Evolutionary conservation across 2,113 vertebrate species (phyloP).

Genomic region (Epinephelus moara): DNA sequence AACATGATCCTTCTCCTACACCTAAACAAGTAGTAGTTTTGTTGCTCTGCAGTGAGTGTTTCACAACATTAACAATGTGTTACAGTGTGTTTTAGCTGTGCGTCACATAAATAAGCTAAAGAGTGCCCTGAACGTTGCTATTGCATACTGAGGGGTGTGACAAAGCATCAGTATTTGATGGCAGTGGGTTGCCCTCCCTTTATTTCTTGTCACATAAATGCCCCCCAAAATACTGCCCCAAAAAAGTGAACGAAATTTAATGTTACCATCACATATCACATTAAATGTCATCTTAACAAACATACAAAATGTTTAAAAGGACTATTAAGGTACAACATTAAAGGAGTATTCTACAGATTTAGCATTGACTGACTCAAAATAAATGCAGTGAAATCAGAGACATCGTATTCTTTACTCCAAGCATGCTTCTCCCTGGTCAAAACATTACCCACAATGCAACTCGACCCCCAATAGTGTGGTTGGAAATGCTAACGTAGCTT

Average conservation of each 20-base stretch:
- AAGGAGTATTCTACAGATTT: neutral
- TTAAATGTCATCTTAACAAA: neutral
- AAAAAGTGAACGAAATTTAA: neutral
- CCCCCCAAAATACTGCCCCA: neutral
- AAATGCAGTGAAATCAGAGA: neutral
- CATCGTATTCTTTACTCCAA: neutral
- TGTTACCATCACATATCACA: neutral
- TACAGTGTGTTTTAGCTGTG: too few species aligned
- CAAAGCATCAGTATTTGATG: too few species aligned
- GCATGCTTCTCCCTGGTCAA: neutral
- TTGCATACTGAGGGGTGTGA: too few species aligned
- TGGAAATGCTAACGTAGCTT: neutral
- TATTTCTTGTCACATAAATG: neutral
- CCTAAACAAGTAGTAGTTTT: too few species aligned
- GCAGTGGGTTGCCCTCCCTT: too few species aligned
- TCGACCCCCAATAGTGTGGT: too few species aligned
- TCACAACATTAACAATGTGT: too few species aligned
- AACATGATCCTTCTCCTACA: too few species aligned
- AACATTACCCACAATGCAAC: conserved; percentile 5
- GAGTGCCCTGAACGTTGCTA: too few species aligned
- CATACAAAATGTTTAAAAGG: neutral
- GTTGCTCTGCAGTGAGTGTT: too few species aligned
- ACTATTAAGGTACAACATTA: neutral
- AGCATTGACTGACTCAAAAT: neutral
- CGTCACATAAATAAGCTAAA: too few species aligned